Conservation (phyloP, 2,113 vertebrate genomes). For the Orientallactaga bullata region DNA sequence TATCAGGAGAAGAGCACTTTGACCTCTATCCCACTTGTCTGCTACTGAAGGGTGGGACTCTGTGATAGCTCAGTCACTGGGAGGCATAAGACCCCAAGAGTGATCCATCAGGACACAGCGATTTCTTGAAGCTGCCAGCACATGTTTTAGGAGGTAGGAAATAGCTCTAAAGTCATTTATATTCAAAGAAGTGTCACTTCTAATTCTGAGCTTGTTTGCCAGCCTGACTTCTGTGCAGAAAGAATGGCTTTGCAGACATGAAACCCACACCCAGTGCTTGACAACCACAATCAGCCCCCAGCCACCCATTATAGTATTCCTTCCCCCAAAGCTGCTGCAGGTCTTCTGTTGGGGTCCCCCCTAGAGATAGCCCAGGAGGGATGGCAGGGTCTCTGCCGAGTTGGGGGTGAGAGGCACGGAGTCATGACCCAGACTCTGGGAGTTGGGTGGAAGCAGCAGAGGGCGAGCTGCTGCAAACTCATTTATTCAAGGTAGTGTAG, state of each 20-base stretch:
- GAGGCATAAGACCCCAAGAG: not conserved
- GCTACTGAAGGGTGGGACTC: not conserved
- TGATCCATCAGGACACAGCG: not conserved
- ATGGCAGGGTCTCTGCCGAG: no score
- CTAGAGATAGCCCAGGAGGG: no score
- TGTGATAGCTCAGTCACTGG: not conserved
- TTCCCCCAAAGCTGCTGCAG: not conserved
- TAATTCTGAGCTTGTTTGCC: not conserved
- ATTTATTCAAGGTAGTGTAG: no score
- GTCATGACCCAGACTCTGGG: no score
- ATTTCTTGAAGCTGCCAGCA: not conserved
- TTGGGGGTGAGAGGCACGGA: no score
- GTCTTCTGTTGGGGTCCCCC: no score
- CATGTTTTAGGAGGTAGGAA: not conserved
- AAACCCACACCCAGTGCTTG: not conserved
- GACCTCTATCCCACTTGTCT: not conserved
- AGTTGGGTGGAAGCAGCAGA: no score
- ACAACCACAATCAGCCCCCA: not conserved
- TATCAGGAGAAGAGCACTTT: accelerated
- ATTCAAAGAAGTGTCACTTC: constrained; percentile 35
- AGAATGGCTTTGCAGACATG: not conserved
- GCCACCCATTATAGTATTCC: not conserved
- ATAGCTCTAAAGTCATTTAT: not conserved
- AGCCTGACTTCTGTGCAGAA: accelerated
- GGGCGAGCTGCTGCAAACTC: no score